Base-by-base conservation (phyloP, 1,140 invertebrate species). In the Cyclargus thomasi region DNA sequence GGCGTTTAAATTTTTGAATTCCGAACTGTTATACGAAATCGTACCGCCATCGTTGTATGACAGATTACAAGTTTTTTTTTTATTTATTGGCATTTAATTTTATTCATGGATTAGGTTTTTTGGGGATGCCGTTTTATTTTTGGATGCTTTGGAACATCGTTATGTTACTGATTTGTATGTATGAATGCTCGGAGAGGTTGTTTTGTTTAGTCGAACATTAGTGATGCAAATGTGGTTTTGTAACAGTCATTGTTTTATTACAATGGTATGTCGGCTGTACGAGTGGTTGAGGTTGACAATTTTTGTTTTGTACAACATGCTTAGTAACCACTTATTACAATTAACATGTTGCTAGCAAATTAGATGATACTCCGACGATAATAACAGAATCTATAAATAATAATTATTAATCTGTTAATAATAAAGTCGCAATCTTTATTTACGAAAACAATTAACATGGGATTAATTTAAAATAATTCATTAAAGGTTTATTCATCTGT, bases 1-100 rank as follows among this genome's bases (percentile, higher is more conserved):
- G 81, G 76, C 72, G 70, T 74, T 71, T 73, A 63, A 69, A 72
- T 65, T 74, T 74, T 70, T 73, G 69, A 71, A 71, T 65, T 71
- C 63, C 67, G 70, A 71, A 71, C 63, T 21, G 65, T 67, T 67
- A 36, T 17, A 65, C 36, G 53, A 67, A 71, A 64, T 59, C 47
- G 62, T 64, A 63, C 62, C 20, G 55, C 29, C 29, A 36, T 63
- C 39, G 39, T 57, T 21, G 36, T n/a, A 59, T 57, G n/a, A 23
- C 20, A 35, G n/a, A 29, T 67, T 59, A 8, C 23, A n/a, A 35
- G 16, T 53, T 63, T 67, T 67, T 47, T 47, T 47, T 7, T 47
- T 16, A 8, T 2, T 8, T 4, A 2, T 47, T 47, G 39, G 39
- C 39, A 29, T 47, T 47, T 14, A 47, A 5, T 47, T 39, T 64